These are phyloP conservation scores for Pyrgus malvae DNA, from an alignment of 2,888 invertebrate species.

Conservation along the genomic window DNA sequence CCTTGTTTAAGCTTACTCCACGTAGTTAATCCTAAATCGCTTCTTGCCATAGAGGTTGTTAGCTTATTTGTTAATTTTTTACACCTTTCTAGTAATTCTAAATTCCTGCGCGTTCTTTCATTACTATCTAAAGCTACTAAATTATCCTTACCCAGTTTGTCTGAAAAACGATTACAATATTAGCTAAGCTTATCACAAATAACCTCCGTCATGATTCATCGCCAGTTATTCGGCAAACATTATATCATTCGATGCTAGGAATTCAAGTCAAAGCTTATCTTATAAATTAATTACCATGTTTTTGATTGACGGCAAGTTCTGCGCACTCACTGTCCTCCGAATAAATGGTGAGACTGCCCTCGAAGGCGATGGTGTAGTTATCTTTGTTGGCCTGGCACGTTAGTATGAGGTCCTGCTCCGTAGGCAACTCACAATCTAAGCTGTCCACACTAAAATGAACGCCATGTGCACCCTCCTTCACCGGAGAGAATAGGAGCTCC, in stretches of 20 bases:
- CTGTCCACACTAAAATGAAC: conserved; percentile 95
- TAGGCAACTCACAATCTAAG: conserved; percentile 91
- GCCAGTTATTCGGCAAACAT: conserved; percentile 47
- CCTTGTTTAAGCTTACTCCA: conserved; percentile 92
- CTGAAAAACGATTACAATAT: conserved; percentile 57
- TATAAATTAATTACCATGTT: conserved; percentile 59
- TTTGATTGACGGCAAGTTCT: conserved; percentile 76
- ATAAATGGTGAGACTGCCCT: conserved; percentile 92
- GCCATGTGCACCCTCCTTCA: conserved; percentile 89
- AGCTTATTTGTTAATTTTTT: conserved; percentile 78
- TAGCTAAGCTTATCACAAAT: conserved; percentile 51
- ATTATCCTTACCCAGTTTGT: conserved; percentile 71
- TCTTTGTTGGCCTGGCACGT: conserved; percentile 96
- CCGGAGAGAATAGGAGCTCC: conserved; percentile 94
- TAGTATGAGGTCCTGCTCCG: conserved; percentile 92
- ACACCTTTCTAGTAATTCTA: conserved; percentile 80
- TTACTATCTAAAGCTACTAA: conserved; percentile 72
- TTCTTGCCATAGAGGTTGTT: conserved; percentile 92
- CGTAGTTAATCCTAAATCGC: conserved; percentile 93
- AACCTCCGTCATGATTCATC: conserved; percentile 51
- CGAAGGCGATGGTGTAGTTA: conserved; percentile 97
- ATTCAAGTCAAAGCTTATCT: conserved; percentile 8
- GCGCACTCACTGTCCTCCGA: conserved; percentile 91
- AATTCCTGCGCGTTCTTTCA: conserved; percentile 81
- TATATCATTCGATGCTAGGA: conserved; percentile 42